A percentile compares a stretch with the other conserved stretches of the same genome.
Evolutionary conservation across 2,797 vertebrate species (phyloP).

Genomic region (Danio tinwini): DNA sequence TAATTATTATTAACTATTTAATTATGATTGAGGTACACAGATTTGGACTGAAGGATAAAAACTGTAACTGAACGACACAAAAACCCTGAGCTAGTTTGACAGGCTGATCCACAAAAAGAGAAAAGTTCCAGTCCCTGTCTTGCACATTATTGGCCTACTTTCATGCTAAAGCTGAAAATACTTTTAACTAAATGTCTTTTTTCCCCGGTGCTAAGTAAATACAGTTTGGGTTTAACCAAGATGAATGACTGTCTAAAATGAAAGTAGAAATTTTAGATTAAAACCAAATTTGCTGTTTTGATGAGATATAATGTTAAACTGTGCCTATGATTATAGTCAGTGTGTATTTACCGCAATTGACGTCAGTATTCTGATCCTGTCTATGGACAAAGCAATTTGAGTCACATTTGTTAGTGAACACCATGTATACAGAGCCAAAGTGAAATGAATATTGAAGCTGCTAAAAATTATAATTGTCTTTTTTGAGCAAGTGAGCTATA

Average conservation of each 20-base stretch:
- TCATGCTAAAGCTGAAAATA: slow-evolving; percentile 24
- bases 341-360: not conserved
- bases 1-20: not conserved
- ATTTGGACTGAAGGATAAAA: not conserved
- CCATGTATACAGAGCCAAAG: not conserved
- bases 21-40: not conserved
- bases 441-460: not conserved
- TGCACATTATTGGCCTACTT: not conserved
- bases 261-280: not conserved
- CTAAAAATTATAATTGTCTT: not conserved
- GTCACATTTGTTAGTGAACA: not conserved
- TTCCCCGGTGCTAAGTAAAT: not conserved
- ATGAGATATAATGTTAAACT: not conserved
- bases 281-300: not conserved
- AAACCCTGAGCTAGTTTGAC: not conserved
- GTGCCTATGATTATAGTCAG: not conserved
- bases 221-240: not conserved
- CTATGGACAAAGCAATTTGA: not conserved
- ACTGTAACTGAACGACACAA: not conserved
- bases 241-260: not conserved
- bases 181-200: not conserved
- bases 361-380: not conserved
- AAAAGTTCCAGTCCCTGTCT: not conserved
- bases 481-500: no score
- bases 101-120: not conserved